These are phyloP conservation scores for Lasioglossum baleicum DNA, from an alignment of 1,140 invertebrate species.

Conservation along the genomic window DNA sequence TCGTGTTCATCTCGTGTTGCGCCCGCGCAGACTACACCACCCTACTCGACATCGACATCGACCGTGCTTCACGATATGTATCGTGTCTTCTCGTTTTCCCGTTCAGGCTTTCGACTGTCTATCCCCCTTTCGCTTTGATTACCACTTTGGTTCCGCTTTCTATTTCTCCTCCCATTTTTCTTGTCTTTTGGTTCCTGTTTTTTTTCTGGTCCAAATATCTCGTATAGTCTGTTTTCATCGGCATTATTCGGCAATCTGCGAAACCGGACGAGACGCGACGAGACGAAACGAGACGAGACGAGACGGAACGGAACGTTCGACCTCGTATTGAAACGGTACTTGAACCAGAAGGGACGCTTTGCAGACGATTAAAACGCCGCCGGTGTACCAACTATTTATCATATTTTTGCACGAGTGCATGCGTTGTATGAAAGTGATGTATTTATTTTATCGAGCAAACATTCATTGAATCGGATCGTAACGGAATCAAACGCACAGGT, in stretches of 20 bases:
- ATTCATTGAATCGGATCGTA: not conserved
- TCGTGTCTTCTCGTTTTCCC: not conserved
- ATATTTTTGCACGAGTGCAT: not conserved
- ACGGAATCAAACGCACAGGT: conserved; percentile 57
- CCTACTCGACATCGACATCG: conserved; percentile 30
- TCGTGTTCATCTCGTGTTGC: not conserved
- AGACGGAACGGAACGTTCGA: too few species aligned
- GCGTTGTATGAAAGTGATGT: not conserved
- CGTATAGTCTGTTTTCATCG: not conserved
- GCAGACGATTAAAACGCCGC: too few species aligned
- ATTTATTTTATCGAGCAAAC: not conserved
- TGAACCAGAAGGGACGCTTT: too few species aligned
- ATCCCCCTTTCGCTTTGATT: not conserved
- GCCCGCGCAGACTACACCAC: not conserved
- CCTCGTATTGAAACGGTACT: too few species aligned
- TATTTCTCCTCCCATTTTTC: not conserved
- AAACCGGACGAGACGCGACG: too few species aligned
- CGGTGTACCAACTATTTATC: not conserved
- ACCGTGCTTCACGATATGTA: not conserved
- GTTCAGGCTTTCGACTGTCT: too few species aligned
- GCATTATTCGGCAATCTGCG: not conserved
- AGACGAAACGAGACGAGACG: too few species aligned
- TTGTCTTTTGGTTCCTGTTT: conserved; percentile 19
- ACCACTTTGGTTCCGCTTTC: not conserved
- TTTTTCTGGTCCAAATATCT: not conserved